Evolutionary conservation across 1,140 invertebrate genomes (phyloP).

Genomic region (Sogatella furcifera): DNA sequence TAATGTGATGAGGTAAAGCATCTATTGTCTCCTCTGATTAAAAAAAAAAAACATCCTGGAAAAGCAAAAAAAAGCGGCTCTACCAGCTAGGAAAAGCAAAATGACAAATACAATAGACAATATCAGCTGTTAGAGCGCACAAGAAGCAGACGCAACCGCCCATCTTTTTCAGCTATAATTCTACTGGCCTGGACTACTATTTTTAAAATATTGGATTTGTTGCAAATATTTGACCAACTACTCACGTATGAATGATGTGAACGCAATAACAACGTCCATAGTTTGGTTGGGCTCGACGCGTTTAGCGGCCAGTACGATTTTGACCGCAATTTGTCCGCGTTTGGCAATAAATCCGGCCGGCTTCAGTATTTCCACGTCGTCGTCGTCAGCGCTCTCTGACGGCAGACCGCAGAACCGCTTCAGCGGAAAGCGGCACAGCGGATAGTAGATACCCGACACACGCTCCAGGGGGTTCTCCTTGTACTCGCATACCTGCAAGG

Average conservation of each 20-base stretch:
- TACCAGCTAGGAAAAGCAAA: too few species aligned
- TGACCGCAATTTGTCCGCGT: conserved; percentile 7
- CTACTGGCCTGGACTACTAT: too few species aligned
- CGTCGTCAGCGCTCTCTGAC: not conserved
- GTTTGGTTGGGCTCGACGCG: conserved; percentile 7
- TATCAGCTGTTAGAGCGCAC: too few species aligned
- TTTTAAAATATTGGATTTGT: too few species aligned
- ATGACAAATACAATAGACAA: too few species aligned
- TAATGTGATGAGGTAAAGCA: too few species aligned
- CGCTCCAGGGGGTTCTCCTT: not conserved
- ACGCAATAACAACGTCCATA: conserved; percentile 14
- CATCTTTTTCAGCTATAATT: too few species aligned
- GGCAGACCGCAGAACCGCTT: not conserved
- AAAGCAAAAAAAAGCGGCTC: too few species aligned
- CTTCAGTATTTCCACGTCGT: not conserved
- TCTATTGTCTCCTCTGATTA: too few species aligned
- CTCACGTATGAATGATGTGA: conserved; percentile 12
- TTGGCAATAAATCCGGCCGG: not conserved
- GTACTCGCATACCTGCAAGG: not conserved
- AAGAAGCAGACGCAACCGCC: too few species aligned
- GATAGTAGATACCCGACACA: not conserved
- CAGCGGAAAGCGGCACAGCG: not conserved
- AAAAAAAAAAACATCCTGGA: too few species aligned
- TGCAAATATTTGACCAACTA: not conserved
- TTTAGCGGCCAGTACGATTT: conserved; percentile 8